Base-by-base conservation (phyloP, 2,797 vertebrate species). In the Gambusia yucatana region DNA sequence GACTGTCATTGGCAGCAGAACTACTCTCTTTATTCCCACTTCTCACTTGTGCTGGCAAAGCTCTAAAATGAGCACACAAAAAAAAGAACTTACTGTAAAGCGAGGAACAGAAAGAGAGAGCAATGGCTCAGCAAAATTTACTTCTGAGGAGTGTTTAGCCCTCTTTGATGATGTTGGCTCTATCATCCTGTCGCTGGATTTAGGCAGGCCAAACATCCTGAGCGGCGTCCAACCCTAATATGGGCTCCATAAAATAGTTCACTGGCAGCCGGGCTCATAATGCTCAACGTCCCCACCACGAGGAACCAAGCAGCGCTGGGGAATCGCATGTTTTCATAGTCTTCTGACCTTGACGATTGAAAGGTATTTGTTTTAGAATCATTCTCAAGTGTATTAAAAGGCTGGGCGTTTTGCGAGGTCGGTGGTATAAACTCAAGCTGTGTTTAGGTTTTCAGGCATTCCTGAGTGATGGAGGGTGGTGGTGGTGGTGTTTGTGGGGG, bases 391-490 rank as follows among this genome's bases (percentile, higher is more conserved):
- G 90, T 89, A 91, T 91, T 89, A 91, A 86, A 81, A 20, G 84
- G 73, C 82, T 72, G 76, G 50, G 83, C 55, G 83, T 89, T 91
- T 92, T 84, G 86, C 77, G 33, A 84, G 87, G 75, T 75, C 76
- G 80, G 80, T 70, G 91, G 82, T 87, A 88, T 91, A 90, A 93
- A 92, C 86, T 91, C 85, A 83, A 88, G 84, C 87, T 87, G 91
- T 92, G 92, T 94, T 92, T 93, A 93, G 87, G 82, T 94, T 90
- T 75, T 83, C 82, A 72, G 85, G 91, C 92, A 92, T 93, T 93
- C 90, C 93, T 90, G 88, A 89, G 86, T 84, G 91, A 91, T 84
- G 75, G 86, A 43, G 82, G 81, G 86, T 86, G 89, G 80, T 84
- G 88, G 79, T 86, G 88, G 79, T 86, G 88, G 55, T n/a, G 55